Evolutionary conservation across 2,113 vertebrate species (phyloP).

Genomic region (Gobio gobio): DNA sequence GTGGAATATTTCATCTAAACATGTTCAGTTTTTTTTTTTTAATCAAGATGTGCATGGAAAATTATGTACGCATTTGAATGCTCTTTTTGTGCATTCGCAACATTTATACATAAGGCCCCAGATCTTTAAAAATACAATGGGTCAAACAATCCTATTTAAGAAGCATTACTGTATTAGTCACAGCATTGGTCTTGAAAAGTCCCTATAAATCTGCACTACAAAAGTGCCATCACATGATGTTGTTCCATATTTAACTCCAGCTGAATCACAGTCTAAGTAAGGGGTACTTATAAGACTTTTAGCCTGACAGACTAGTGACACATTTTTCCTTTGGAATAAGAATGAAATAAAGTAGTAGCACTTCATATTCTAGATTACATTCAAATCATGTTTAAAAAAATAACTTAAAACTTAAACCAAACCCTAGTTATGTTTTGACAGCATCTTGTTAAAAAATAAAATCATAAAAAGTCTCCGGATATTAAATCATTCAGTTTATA

Average conservation of each 20-base stretch:
- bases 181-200: background rate
- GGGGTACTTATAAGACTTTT: background rate
- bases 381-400: background rate
- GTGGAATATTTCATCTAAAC: too few species aligned
- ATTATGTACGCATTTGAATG: too few species aligned
- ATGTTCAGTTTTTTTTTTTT: too few species aligned
- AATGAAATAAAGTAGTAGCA: background rate
- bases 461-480: background rate
- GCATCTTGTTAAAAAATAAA: background rate
- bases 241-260: background rate
- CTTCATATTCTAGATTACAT: background rate
- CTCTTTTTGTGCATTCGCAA: too few species aligned
- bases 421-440: background rate
- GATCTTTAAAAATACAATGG: background rate
- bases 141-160: background rate
- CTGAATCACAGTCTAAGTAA: conserved; percentile 1
- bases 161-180: conserved; percentile 10
- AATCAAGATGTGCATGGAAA: too few species aligned
- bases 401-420: background rate
- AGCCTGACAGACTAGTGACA: background rate
- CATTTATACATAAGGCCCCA: background rate
- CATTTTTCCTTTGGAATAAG: background rate
- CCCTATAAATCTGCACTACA: background rate
- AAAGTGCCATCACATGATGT: background rate
- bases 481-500: background rate